A percentile compares a stretch with the other conserved stretches of the same genome.
phyloP scores from a whole-genome alignment of 2,113 vertebrate species.

The Cebus imitator region DNA sequence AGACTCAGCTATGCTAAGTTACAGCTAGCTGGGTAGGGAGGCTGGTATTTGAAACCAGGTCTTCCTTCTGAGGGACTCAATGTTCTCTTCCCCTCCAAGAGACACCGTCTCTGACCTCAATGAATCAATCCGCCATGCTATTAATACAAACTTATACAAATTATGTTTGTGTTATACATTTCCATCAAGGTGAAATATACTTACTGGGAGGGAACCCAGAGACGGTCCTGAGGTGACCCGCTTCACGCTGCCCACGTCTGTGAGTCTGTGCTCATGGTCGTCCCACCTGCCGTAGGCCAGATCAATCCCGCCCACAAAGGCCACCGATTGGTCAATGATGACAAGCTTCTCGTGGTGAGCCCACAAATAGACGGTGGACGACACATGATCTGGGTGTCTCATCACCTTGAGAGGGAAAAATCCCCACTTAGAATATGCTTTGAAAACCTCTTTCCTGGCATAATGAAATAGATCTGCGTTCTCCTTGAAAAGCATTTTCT shows the following conservation, averaged over 20 bases:
- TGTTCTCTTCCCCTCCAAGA: background rate
- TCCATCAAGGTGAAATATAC: background rate
- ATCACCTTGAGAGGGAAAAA: conserved; percentile 88
- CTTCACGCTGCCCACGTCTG: conserved; percentile 94
- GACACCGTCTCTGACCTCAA: background rate
- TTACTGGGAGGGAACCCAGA: conserved; percentile 55
- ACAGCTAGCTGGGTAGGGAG: background rate
- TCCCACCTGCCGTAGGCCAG: conserved; percentile 98
- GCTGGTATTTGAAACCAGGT: background rate
- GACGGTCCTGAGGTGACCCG: conserved; percentile 79
- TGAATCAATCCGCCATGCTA: background rate
- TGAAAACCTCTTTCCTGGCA: background rate
- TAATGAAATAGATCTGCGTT: background rate
- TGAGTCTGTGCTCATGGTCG: conserved; percentile 93
- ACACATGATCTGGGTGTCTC: conserved; percentile 97
- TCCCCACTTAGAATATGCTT: background rate
- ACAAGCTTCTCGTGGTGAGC: conserved; percentile 98
- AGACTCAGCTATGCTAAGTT: background rate
- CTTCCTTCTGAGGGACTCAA: background rate
- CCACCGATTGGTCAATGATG: conserved; percentile 94
- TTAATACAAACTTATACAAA: background rate
- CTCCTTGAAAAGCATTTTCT: background rate
- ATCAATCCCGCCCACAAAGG: conserved; percentile 96
- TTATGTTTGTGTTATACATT: background rate
- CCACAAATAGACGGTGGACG: conserved; percentile 95